Percentiles rank a stretch among this genome's conserved stretches.
phyloP scores from a whole-genome alignment of 2,888 invertebrate genomes.

The Frankliniella intonsa region DNA sequence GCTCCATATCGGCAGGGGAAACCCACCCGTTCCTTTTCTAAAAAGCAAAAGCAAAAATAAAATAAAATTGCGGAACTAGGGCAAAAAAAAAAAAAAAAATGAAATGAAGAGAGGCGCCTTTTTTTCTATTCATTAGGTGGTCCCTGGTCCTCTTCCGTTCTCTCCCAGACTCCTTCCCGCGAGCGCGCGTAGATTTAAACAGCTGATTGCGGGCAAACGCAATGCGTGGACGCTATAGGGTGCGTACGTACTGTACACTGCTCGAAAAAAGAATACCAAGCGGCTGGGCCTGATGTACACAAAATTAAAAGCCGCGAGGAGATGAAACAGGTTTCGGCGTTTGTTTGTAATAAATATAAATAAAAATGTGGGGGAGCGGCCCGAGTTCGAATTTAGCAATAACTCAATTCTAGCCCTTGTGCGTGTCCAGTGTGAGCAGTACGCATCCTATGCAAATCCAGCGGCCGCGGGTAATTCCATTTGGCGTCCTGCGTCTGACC shows the following conservation, averaged over 20 bases:
- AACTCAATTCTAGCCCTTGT: too few species aligned
- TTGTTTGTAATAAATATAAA: too few species aligned
- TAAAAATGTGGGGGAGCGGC: too few species aligned
- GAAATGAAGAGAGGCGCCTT: neutral
- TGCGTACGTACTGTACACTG: neutral
- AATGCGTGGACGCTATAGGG: conserved; percentile 2
- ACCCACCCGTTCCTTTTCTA: neutral
- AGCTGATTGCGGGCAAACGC: conserved; percentile 16
- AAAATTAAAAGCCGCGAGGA: too few species aligned
- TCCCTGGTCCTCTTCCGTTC: neutral
- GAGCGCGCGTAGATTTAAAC: neutral
- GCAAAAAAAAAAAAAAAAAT: conserved; percentile 1
- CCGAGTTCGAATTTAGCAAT: too few species aligned
- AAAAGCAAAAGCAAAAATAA: neutral
- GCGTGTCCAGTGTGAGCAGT: neutral
- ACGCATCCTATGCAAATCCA: conserved; percentile 7
- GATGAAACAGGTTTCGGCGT: too few species aligned
- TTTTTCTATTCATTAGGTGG: conserved; percentile 20
- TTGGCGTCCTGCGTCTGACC: neutral
- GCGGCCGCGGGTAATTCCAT: neutral
- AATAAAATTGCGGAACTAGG: neutral
- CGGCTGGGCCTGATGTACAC: too few species aligned
- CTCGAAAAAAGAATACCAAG: too few species aligned
- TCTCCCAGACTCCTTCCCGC: neutral
- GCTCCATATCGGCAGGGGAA: too few species aligned